phyloP scores from a whole-genome alignment of 92 coral and sea anemone genomes.

The Paragorgia papillata region DNA sequence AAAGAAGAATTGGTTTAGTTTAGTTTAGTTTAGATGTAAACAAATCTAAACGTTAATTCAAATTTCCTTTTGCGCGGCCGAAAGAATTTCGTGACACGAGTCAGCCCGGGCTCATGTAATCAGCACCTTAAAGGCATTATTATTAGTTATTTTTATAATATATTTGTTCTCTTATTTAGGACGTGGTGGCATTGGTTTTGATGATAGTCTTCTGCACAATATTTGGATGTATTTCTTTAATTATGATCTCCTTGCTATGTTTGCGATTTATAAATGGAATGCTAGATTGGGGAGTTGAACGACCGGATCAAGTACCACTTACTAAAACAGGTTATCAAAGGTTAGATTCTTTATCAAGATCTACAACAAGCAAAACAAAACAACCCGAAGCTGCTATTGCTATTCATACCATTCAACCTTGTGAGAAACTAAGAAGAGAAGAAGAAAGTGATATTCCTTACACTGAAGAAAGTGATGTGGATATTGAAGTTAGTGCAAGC shows the following conservation, averaged over 20 bases:
- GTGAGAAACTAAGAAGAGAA: slow-evolving; percentile 26
- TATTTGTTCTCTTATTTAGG: slow-evolving; percentile 11
- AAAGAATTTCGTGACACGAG: too few relatives aligned
- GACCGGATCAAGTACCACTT: slow-evolving; percentile 1
- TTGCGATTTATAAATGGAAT: slow-evolving; percentile 40
- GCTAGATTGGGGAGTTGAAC: slow-evolving; percentile 39
- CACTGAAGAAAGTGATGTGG: slow-evolving; percentile 42
- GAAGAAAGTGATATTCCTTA: slow-evolving; percentile 43
- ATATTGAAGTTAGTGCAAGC: slow-evolving; percentile 16
- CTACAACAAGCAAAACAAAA: neutral
- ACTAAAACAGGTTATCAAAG: slow-evolving; percentile 24
- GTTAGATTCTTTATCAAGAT: neutral
- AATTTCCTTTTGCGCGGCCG: too few relatives aligned
- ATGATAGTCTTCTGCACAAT: neutral
- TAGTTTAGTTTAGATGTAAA: too few relatives aligned
- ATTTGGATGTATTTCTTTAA: neutral
- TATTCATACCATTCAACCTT: slow-evolving; percentile 39
- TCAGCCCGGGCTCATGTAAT: too few relatives aligned
- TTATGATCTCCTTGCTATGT: slow-evolving; percentile 33
- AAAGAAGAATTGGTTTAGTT: too few relatives aligned
- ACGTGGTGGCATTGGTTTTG: neutral
- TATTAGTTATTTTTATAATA: too few relatives aligned
- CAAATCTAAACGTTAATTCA: too few relatives aligned
- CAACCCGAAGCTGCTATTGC: slow-evolving; percentile 28
- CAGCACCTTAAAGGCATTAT: too few relatives aligned